Evolutionary conservation across 2,113 vertebrate species (phyloP), one percentile per base, ranked within the genome.

Genomic region (Mastomys natalensis): DNA sequence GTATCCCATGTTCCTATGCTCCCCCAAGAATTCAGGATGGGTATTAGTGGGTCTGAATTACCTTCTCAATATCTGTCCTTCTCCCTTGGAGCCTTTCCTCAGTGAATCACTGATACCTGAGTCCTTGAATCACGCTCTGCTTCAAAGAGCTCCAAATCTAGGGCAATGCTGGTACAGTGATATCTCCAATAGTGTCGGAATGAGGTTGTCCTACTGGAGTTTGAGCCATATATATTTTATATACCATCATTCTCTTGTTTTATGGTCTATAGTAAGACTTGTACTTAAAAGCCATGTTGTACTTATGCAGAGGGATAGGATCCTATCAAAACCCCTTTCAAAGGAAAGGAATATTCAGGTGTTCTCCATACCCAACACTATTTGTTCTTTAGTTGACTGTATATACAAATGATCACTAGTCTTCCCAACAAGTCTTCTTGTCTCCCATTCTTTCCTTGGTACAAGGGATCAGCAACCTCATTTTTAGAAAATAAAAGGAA

Each of bases 121-220:
- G 34, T 17, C 81, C n/a, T 91, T 15, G 45, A 78, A 72, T 73
- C 24, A 17, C 11, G 21, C 1, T 26, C 1, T 26, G 73, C 51
- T 72, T 26, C 76, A 10, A 37, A n/a, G 51, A 85, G 21, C 21
- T 12, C 78, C 62, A 3, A 45, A 19, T 43, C 24, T 43, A 40
- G 21, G 48, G 22, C 19, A 22, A 22, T 55, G 34, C 29, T 29
- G 8, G 12, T 29, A 3, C 13, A 26, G 29, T 17, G 48, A 16
- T 8, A 26, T 22, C 55, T 72, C 7, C 43, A 15, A 0, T 2
- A 45, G n/a, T 26, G 26, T 34, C 48, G 2, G 1, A 40, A 21
- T 29, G 40, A 48, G 19, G 7, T 62, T 66, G 29, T 64, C 31
- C 40, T 3, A 2, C 6, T 22, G 34, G 64, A 7, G 5, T 22